These are phyloP conservation scores for Sparidentex hasta DNA, from an alignment of 2,797 vertebrate genomes.

Conservation along the genomic window DNA sequence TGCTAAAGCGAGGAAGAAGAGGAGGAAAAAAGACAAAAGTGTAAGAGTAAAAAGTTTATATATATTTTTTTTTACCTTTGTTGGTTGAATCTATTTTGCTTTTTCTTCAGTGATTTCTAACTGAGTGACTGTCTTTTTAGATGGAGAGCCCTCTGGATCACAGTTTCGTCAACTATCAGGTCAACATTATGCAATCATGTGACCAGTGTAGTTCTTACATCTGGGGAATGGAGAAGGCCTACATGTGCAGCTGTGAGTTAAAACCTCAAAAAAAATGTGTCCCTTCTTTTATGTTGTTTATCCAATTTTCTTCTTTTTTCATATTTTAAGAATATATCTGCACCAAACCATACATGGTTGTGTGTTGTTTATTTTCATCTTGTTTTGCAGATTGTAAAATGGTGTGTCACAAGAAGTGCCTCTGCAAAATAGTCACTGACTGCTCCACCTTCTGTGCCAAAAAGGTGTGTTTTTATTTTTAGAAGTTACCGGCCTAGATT, in stretches of 20 bases:
- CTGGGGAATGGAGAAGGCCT: constrained; percentile 99
- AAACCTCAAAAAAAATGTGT: background rate
- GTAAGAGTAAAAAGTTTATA: constrained; percentile 83
- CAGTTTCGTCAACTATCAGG: constrained; percentile 93
- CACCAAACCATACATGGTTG: background rate
- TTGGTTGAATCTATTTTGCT: background rate
- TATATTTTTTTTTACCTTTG: background rate
- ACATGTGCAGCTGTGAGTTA: constrained; percentile 94
- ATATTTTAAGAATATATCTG: background rate
- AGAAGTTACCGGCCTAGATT: background rate
- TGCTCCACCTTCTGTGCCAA: constrained; percentile 88
- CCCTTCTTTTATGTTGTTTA: background rate
- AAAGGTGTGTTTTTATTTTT: constrained; percentile 85
- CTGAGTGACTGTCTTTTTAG: constrained; percentile 70
- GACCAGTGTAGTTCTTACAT: constrained; percentile 96
- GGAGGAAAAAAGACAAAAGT: constrained; percentile 93
- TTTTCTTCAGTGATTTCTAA: constrained; percentile 7
- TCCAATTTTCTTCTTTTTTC: background rate
- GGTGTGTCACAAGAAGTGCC: constrained; percentile 98
- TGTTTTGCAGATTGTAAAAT: constrained; percentile 91
- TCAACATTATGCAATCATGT: constrained; percentile 96
- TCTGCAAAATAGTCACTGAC: constrained; percentile 90
- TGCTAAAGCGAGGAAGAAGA: constrained; percentile 94
- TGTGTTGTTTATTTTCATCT: background rate
- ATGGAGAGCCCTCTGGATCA: constrained; percentile 93